These are phyloP conservation scores for Syngnathus rostellatus DNA, from an alignment of 2,797 vertebrate genomes.

Conservation along the genomic window DNA sequence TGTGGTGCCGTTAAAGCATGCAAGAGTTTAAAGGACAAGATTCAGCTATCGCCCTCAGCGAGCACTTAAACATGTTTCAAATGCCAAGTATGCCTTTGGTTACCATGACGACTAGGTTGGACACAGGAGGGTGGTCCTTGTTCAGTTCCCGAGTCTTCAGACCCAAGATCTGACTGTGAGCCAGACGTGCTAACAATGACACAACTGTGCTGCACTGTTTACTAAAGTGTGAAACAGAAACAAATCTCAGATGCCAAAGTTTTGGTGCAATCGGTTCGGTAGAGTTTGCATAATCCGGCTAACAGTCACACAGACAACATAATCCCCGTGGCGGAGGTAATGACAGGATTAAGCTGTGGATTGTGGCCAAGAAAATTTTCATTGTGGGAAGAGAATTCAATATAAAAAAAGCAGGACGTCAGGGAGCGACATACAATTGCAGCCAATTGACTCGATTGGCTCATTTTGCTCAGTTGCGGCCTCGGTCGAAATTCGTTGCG, in stretches of 20 bases:
- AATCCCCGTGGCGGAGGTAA: not conserved
- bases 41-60: too few relatives aligned
- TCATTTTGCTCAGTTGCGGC: conserved; percentile 24
- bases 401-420: not conserved
- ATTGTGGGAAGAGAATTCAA: not conserved
- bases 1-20: not conserved
- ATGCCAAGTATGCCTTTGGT: too few relatives aligned
- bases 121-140: too few relatives aligned
- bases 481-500: conserved; percentile 21
- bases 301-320: not conserved
- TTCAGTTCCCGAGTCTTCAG: too few relatives aligned
- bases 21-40: not conserved
- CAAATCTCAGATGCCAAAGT: not conserved
- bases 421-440: not conserved
- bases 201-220: not conserved
- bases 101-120: too few relatives aligned
- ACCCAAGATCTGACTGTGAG: too few relatives aligned
- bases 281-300: not conserved
- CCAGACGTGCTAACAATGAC: too few relatives aligned
- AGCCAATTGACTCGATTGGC: conserved; percentile 4
- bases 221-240: not conserved
- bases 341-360: not conserved
- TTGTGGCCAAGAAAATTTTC: not conserved
- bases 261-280: not conserved
- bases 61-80: too few relatives aligned